A percentile compares a stretch with the other conserved stretches of the same genome.
Evolutionary conservation across 2,113 vertebrate species (phyloP).

Genomic region (Acanthisitta chloris): DNA sequence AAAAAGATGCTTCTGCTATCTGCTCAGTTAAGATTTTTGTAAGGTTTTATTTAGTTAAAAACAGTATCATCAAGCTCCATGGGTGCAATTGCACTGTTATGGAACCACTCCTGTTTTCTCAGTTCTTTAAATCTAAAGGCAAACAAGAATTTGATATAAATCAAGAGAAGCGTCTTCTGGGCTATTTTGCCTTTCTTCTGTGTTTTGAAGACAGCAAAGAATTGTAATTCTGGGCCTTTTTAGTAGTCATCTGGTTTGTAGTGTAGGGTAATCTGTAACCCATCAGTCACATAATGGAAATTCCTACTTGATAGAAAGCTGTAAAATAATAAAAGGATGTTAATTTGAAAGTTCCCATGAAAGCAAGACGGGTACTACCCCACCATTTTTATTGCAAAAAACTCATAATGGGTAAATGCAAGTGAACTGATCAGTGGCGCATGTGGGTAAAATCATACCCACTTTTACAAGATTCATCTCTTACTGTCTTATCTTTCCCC

Average conservation of each 20-base stretch:
- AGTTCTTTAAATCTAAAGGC: constrained; percentile 73
- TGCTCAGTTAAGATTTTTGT: background rate
- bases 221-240: constrained; percentile 62
- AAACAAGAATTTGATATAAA: constrained; percentile 52
- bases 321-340: constrained; percentile 62
- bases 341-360: background rate
- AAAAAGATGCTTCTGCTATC: background rate
- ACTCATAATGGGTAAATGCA: background rate
- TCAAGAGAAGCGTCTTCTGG: constrained; percentile 54
- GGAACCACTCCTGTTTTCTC: constrained; percentile 17
- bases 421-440: background rate
- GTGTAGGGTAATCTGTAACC: background rate
- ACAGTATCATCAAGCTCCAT: background rate
- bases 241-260: constrained; percentile 49
- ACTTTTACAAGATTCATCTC: background rate
- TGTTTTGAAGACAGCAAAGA: constrained; percentile 45
- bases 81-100: background rate
- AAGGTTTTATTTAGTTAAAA: background rate
- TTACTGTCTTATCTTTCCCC: background rate
- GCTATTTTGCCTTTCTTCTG: constrained; percentile 58
- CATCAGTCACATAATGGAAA: background rate
- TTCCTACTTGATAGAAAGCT: constrained; percentile 44
- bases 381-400: background rate
- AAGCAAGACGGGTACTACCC: background rate
- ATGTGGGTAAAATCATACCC: background rate